Base-by-base conservation (phyloP, 2,113 vertebrate species). In the Halcyon malimbica region DNA sequence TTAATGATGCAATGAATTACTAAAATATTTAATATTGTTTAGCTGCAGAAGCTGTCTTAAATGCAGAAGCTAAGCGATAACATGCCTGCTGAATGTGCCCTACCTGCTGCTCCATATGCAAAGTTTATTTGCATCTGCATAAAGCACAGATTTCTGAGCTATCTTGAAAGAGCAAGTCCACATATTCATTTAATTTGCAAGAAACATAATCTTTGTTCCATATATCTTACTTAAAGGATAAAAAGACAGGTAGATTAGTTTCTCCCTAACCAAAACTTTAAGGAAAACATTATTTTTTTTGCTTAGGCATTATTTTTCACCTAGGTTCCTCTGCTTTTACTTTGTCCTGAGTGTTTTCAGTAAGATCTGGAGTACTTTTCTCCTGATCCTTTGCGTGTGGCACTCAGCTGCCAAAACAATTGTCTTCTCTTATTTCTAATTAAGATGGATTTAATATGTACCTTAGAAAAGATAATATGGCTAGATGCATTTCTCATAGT, bases 1-100 rank as follows among this genome's bases (percentile, higher is more conserved):
- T 94, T 95, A 96, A 96, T 83, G 82, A 91, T 95, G 92, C 70
- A 90, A 64, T 91, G 87, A 95, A 94, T 96, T 94, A 92, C 90
- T 90, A 84, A 73, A 92, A 59, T 31, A 51, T 94, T 86, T 93
- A 89, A 90, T 71, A 75, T 26, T 75, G 62, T 89, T 94, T 96
- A 95, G 56, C 88, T 78, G 42, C 28, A 83, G 76, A 83, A 93
- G 71, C 57, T n/a, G 17, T 93, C 59, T 87, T 44, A 48, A 17
- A 60, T 1, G 0, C 79, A 79, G 85, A 92, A 94, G 39, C 64
- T 63, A 78, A 71, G 39, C 2, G 29, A 39, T 67, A 71, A 54
- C 20, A 5, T 25, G 20, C 59, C 77, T 74, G 46, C 73, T 88
- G 73, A 89, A 78, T 68, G 48, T 26, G 48, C 48, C 80, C 67